Percentiles rank a stretch among this genome's conserved stretches.
These are phyloP conservation scores for Trochalopteron elliotii DNA, from an alignment of 2,113 vertebrate genomes.

Conservation along the genomic window DNA sequence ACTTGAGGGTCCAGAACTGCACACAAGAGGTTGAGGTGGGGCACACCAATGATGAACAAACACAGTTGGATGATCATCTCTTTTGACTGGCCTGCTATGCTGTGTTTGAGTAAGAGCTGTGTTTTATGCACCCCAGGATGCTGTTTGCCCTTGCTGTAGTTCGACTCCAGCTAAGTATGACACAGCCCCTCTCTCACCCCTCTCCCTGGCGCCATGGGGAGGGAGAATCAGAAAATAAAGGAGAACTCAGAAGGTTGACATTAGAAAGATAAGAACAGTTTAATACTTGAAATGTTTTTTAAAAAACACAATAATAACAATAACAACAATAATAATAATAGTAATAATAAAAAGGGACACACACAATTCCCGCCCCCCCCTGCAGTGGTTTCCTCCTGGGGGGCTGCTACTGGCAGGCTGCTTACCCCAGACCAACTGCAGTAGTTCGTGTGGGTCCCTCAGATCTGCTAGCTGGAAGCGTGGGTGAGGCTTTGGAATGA, in stretches of 20 bases:
- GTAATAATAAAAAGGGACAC: no score
- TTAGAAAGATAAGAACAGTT: neutral
- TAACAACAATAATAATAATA: no score
- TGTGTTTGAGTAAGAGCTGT: neutral
- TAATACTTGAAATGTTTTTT: neutral
- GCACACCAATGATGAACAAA: rapidly evolving
- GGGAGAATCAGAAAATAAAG: neutral
- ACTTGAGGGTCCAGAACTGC: neutral
- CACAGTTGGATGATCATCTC: rapidly evolving
- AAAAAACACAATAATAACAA: no score
- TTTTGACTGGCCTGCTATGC: neutral
- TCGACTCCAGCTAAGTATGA: neutral
- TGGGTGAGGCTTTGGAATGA: no score
- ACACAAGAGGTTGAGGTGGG: neutral
- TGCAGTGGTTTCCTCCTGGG: no score
- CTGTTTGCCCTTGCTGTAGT: rapidly evolving
- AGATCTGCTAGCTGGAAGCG: no score
- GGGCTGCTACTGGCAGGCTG: no score
- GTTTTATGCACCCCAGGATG: neutral
- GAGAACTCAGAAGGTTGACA: neutral
- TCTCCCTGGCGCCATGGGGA: neutral
- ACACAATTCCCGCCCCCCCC: no score
- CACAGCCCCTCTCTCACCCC: neutral
- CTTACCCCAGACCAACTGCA: no score
- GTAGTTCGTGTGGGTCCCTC: no score